Evolutionary conservation across 2,888 invertebrate species (phyloP), one percentile per base, ranked within the genome.

Genomic region (Odontomyia ornata): DNA sequence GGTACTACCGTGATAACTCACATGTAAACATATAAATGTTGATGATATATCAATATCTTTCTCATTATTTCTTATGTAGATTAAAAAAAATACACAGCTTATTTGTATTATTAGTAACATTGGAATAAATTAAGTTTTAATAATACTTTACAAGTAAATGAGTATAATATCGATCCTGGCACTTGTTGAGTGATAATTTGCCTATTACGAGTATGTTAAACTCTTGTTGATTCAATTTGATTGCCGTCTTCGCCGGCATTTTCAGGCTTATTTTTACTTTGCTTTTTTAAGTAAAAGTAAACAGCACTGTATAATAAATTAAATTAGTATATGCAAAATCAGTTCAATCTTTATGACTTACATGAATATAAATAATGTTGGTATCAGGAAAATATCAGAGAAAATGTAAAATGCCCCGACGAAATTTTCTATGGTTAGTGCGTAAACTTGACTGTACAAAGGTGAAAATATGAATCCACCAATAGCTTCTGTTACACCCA

Each of bases 341-440:
- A 56, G 7, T 43, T 7, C 4, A 65, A 27, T 15, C 3, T 13
- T 28, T 62, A 27, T 76, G 36, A 71, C 85, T 82, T 80, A 86
- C 87, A 84, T 80, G 79, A 87, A 87, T n/a, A 86, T 83, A n/a
- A 87, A 75, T 13, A 84, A 82, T 78, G 85, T 86, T 15, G 85
- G 85, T 3, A 86, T 76, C 28, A 84, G 85, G 76, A 86, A 87
- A 1, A 86, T 80, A 81, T 87, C 86, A 23, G 85, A 83, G 77
- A 86, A 84, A 4, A 87, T 75, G 76, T 84, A 86, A 75, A 87
- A 84, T 2, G 86, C 86, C 0, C 87, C 86, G 0, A 86, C 84
- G 78, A 86, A 86, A 5, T 80, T 77, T n/a, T 85, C 83, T 1
- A 86, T 81, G 0, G 85, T 84, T 15, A 79, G 80, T 13, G 82